phyloP scores from a whole-genome alignment of 2,797 vertebrate genomes.

The Orientallactaga sibirica region DNA sequence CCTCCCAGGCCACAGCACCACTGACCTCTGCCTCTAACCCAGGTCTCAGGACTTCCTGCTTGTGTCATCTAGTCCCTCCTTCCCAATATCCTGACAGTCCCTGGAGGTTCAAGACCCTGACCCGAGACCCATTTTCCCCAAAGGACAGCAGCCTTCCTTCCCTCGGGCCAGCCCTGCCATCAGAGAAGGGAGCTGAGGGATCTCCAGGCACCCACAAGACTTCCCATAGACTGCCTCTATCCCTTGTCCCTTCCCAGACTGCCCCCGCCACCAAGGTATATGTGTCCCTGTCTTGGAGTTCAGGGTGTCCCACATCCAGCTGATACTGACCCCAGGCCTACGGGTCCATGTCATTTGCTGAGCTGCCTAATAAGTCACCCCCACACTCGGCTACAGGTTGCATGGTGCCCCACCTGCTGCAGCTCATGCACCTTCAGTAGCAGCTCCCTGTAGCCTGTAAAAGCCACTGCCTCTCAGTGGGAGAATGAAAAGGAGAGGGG shows the following conservation, averaged over 20 bases:
- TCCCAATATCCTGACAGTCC: not conserved
- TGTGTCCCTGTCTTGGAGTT: not conserved
- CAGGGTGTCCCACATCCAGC: not conserved
- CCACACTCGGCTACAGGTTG: not conserved
- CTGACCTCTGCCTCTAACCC: not conserved
- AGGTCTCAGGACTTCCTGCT: not conserved
- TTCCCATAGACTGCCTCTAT: not conserved
- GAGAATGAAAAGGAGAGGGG: not conserved
- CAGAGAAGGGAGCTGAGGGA: accelerated
- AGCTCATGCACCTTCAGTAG: not conserved
- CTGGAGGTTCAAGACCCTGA: not conserved
- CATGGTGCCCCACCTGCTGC: not conserved
- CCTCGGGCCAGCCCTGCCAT: not conserved
- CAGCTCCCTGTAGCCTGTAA: not conserved
- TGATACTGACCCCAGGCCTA: not conserved
- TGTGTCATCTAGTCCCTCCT: not conserved
- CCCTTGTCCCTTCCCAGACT: not conserved
- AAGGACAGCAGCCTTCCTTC: not conserved
- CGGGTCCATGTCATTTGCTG: not conserved
- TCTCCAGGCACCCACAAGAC: not conserved
- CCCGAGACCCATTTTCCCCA: not conserved
- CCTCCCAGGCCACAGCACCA: not conserved
- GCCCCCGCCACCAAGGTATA: not conserved
- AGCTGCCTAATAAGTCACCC: not conserved
- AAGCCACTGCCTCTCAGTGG: not conserved